phyloP scores from a whole-genome alignment of 2,888 invertebrate species.

The Octodonta nipae region DNA sequence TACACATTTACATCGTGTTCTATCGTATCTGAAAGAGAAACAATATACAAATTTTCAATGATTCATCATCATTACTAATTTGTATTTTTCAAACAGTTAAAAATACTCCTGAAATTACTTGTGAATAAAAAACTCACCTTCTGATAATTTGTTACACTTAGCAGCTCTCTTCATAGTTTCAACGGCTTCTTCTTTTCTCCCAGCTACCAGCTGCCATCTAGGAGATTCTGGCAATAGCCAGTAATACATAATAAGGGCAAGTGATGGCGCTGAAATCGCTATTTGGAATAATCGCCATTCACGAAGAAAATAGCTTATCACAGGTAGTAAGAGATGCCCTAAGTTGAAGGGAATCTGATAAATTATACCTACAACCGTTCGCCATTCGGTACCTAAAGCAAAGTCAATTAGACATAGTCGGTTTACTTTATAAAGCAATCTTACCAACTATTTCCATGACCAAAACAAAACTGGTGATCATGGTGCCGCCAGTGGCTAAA shows the following conservation, averaged over 20 bases:
- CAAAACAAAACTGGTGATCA: slow-evolving; percentile 64
- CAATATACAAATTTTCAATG: neutral
- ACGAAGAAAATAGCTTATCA: slow-evolving; percentile 40
- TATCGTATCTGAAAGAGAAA: slow-evolving; percentile 17
- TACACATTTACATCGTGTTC: slow-evolving; percentile 22
- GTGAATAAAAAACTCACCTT: too few relatives aligned
- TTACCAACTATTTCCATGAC: slow-evolving; percentile 54
- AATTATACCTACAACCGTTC: slow-evolving; percentile 43
- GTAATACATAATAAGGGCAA: slow-evolving; percentile 47
- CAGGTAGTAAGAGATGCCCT: slow-evolving; percentile 42
- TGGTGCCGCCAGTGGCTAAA: slow-evolving; percentile 68
- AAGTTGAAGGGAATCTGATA: slow-evolving; percentile 47
- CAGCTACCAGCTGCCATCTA: slow-evolving; percentile 60
- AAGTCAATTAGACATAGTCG: neutral
- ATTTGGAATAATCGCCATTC: slow-evolving; percentile 46
- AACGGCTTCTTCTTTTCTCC: slow-evolving; percentile 48
- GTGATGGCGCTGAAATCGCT: slow-evolving; percentile 43
- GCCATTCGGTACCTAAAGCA: slow-evolving; percentile 37
- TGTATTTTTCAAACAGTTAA: too few relatives aligned
- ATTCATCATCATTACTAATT: too few relatives aligned
- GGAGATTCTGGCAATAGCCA: slow-evolving; percentile 69
- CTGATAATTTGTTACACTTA: slow-evolving; percentile 33
- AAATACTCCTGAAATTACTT: too few relatives aligned
- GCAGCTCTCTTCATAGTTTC: slow-evolving; percentile 51
- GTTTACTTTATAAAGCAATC: slow-evolving; percentile 3